phyloP scores from a whole-genome alignment of 2,797 vertebrate genomes.

The Gallinago nigripennis region DNA sequence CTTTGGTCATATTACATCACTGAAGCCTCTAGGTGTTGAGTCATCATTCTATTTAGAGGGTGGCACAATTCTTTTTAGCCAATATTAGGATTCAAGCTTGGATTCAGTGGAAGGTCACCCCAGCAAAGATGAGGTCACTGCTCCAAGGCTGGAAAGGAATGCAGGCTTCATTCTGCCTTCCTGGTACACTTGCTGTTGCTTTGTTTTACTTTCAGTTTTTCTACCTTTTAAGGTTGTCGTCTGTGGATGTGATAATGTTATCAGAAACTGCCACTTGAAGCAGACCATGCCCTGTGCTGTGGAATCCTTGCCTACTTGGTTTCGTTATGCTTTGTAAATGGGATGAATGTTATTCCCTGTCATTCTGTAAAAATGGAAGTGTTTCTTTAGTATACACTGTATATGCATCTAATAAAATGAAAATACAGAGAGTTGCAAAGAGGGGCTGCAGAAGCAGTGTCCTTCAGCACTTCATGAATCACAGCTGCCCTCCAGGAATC shows the following conservation, averaged over 20 bases:
- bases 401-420: neutral
- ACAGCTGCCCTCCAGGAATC: neutral
- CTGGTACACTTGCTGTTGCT: conserved; percentile 31
- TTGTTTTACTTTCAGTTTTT: conserved; percentile 64
- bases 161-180: conserved; percentile 49
- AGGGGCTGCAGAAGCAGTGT: neutral
- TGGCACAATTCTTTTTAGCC: conserved; percentile 74
- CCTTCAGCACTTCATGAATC: neutral
- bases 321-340: neutral
- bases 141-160: conserved; percentile 66
- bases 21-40: conserved; percentile 78
- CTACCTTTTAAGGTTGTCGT: conserved; percentile 60
- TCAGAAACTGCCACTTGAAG: conserved; percentile 8
- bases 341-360: neutral
- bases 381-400: neutral
- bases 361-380: neutral
- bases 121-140: conserved; percentile 68
- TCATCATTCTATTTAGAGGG: conserved; percentile 80
- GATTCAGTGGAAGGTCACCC: conserved; percentile 76
- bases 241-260: neutral
- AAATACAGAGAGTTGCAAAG: neutral
- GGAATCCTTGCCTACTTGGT: neutral
- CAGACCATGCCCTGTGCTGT: neutral
- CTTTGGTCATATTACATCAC: conserved; percentile 75
- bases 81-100: conserved; percentile 77